Conservation (phyloP, 1,140 invertebrate genomes). For the Campodea augens region DNA sequence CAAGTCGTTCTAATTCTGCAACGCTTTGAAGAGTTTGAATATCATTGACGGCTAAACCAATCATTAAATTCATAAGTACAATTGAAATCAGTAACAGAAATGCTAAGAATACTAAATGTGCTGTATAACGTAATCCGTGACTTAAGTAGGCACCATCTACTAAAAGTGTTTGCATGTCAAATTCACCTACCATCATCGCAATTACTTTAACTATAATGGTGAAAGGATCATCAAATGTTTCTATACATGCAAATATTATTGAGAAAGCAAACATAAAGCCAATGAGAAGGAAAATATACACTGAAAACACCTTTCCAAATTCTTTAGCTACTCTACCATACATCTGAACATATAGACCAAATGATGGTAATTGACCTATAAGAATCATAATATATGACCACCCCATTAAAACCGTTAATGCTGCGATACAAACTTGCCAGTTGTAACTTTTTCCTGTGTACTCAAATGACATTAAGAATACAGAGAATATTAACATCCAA, state of each 20-base stretch:
- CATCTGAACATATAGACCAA: constrained; percentile 72
- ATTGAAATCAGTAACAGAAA: constrained; percentile 60
- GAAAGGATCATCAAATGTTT: constrained; percentile 54
- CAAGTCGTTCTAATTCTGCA: constrained; percentile 48
- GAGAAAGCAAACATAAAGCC: constrained; percentile 73
- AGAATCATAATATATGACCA: constrained; percentile 74
- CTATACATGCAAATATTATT: constrained; percentile 59
- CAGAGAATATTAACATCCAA: background rate
- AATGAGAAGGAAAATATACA: constrained; percentile 61
- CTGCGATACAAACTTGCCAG: constrained; percentile 35
- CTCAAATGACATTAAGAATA: constrained; percentile 14
- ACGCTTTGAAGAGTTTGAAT: constrained; percentile 58
- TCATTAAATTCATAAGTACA: constrained; percentile 58
- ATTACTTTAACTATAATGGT: constrained; percentile 60
- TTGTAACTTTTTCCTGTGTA: constrained; percentile 14
- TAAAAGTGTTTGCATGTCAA: constrained; percentile 42
- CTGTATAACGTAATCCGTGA: constrained; percentile 22
- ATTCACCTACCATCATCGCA: constrained; percentile 78
- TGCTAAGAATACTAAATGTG: constrained; percentile 48
- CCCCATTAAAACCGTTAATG: constrained; percentile 58
- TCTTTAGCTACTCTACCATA: constrained; percentile 66
- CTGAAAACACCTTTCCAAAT: constrained; percentile 60
- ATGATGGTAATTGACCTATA: constrained; percentile 64
- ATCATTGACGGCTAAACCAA: constrained; percentile 60
- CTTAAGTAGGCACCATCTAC: constrained; percentile 40